A percentile compares a stretch with the other conserved stretches of the same genome.
phyloP scores from a whole-genome alignment of 1,140 invertebrate genomes.

The Drosophila carrolli region DNA sequence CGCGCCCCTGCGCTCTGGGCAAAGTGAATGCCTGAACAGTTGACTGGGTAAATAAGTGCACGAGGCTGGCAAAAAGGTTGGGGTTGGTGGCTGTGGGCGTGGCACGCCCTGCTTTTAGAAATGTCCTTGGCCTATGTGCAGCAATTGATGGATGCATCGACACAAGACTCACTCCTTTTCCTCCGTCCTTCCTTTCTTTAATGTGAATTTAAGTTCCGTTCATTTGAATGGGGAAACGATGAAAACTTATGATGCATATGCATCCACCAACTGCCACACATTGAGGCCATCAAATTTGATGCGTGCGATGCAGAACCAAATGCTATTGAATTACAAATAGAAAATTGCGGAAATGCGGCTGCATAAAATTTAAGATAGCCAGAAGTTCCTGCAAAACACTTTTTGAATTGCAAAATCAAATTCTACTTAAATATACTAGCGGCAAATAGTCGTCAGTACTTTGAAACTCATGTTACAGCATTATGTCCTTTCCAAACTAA shows the following conservation, averaged over 20 bases:
- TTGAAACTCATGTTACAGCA: background rate
- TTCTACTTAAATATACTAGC: slow-evolving; percentile 1
- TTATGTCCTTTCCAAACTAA: too few relatives aligned
- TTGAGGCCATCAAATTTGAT: slow-evolving; percentile 36
- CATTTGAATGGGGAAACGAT: slow-evolving; percentile 29
- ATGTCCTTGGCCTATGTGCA: slow-evolving; percentile 61
- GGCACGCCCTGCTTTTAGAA: slow-evolving; percentile 33
- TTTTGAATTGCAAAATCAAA: slow-evolving; percentile 23
- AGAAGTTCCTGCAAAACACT: slow-evolving; percentile 16
- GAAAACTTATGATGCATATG: slow-evolving; percentile 31
- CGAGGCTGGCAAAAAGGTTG: slow-evolving; percentile 16
- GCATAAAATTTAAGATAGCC: slow-evolving; percentile 43
- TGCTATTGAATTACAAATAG: slow-evolving; percentile 21
- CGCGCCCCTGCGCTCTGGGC: background rate
- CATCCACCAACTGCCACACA: slow-evolving; percentile 3
- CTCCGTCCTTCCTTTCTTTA: slow-evolving; percentile 3
- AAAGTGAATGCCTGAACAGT: slow-evolving; percentile 62
- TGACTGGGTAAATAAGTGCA: slow-evolving; percentile 64
- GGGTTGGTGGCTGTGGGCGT: slow-evolving; percentile 1
- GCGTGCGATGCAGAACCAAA: slow-evolving; percentile 4
- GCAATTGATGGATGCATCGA: slow-evolving; percentile 30
- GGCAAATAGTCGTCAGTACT: background rate
- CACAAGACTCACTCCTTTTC: background rate
- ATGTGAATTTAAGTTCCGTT: slow-evolving; percentile 36
- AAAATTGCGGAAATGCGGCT: slow-evolving; percentile 30